A percentile compares a stretch with the other conserved stretches of the same genome.
Evolutionary conservation across 2,113 vertebrate species (phyloP).

Genomic region (Pseudorasbora parva): DNA sequence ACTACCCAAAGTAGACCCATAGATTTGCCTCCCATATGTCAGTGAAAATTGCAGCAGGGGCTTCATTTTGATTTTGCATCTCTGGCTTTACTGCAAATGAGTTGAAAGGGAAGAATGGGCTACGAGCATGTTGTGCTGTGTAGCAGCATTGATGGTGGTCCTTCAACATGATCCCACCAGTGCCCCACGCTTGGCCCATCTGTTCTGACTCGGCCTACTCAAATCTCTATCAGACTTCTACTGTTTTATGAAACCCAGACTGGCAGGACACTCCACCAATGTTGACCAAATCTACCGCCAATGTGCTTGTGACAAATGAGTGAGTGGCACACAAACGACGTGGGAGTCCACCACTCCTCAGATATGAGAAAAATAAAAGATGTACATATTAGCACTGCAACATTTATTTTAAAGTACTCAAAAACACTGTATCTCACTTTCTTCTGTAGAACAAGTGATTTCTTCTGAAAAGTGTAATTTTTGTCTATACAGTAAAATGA

Average conservation of each 20-base stretch:
- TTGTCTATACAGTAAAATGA: background rate
- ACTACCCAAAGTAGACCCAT: slow-evolving; percentile 65
- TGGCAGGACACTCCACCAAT: slow-evolving; percentile 46
- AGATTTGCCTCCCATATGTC: slow-evolving; percentile 69
- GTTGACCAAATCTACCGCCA: slow-evolving; percentile 4
- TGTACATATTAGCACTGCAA: background rate
- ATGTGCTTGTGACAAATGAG: slow-evolving; percentile 41
- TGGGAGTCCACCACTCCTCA: background rate
- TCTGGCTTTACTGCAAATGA: slow-evolving; percentile 67
- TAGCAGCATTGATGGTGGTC: slow-evolving; percentile 79
- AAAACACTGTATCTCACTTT: background rate
- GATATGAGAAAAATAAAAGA: background rate
- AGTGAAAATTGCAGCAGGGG: slow-evolving; percentile 70
- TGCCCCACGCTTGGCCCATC: slow-evolving; percentile 73
- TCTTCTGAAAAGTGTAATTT: background rate
- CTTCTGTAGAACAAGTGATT: background rate
- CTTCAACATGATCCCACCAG: slow-evolving; percentile 69
- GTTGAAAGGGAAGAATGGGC: slow-evolving; percentile 68
- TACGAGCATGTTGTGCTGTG: slow-evolving; percentile 71
- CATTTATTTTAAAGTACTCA: background rate
- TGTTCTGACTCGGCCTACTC: slow-evolving; percentile 75
- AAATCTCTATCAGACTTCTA: slow-evolving; percentile 69
- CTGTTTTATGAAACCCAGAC: slow-evolving; percentile 64
- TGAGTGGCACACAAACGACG: slow-evolving; percentile 24
- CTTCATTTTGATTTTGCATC: slow-evolving; percentile 72